These are phyloP conservation scores for Eudasyphora cyanicolor DNA, from an alignment of 2,888 invertebrate genomes.

Conservation along the genomic window DNA sequence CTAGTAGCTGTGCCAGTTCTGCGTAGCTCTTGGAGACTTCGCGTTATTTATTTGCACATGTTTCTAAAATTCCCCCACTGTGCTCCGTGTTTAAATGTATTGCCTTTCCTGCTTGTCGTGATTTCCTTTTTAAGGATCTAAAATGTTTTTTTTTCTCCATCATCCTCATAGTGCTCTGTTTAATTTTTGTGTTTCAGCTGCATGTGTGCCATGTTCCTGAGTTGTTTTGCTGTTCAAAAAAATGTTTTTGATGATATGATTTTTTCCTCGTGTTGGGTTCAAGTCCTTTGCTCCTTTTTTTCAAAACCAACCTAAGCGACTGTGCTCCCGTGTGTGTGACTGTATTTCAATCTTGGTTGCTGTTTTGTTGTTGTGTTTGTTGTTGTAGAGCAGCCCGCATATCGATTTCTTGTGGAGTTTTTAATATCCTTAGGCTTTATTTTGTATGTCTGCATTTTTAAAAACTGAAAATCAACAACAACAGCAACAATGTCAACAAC, in stretches of 20 bases:
- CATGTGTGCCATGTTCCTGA: slow-evolving; percentile 37
- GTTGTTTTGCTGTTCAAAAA: neutral
- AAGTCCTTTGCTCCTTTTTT: neutral
- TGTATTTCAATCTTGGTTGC: neutral
- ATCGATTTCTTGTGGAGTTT: slow-evolving; percentile 57
- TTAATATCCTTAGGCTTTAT: slow-evolving; percentile 54
- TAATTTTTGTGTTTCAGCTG: slow-evolving; percentile 53
- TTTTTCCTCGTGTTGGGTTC: neutral
- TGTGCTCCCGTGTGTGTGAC: neutral
- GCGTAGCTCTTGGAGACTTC: too few relatives aligned
- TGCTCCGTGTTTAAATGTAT: slow-evolving; percentile 43
- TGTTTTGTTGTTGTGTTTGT: slow-evolving; percentile 34
- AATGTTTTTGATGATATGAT: slow-evolving; percentile 39
- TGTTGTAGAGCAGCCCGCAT: slow-evolving; percentile 46
- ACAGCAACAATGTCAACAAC: slow-evolving; percentile 12
- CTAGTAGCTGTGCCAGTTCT: too few relatives aligned
- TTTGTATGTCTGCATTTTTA: slow-evolving; percentile 37
- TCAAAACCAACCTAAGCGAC: neutral
- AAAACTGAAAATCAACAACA: slow-evolving; percentile 28
- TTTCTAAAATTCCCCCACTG: too few relatives aligned
- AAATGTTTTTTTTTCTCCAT: slow-evolving; percentile 31
- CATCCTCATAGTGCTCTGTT: neutral
- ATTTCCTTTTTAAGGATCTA: slow-evolving; percentile 54
- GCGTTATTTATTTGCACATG: too few relatives aligned
- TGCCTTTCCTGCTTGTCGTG: slow-evolving; percentile 24